Percentiles rank a stretch among this genome's conserved stretches.
These are phyloP conservation scores for Myotis lucifugus DNA, from an alignment of 2,113 vertebrate genomes.

Conservation along the genomic window DNA sequence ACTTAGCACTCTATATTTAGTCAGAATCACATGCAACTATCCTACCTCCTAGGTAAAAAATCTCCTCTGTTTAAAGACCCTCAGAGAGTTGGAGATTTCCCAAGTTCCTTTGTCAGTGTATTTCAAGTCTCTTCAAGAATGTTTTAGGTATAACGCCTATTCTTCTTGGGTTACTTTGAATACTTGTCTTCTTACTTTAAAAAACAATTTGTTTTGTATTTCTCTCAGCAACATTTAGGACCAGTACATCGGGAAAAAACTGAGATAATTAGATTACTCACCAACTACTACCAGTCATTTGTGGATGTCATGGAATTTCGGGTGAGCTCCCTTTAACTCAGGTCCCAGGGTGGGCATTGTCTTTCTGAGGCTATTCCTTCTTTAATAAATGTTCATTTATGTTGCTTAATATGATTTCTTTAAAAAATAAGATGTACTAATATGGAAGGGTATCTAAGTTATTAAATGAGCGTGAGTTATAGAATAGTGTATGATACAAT, in stretches of 20 bases:
- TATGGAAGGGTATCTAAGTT: slow-evolving; percentile 6
- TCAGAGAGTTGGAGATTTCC: not conserved
- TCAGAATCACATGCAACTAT: not conserved
- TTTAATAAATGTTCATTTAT: not conserved
- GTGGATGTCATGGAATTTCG: slow-evolving; percentile 96
- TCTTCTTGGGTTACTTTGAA: slow-evolving; percentile 39
- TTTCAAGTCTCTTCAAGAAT: slow-evolving; percentile 23
- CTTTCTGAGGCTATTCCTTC: not conserved
- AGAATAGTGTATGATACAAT: not conserved
- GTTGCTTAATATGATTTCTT: slow-evolving; percentile 9
- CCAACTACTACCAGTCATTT: slow-evolving; percentile 92
- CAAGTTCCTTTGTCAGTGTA: not conserved
- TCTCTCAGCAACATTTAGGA: slow-evolving; percentile 90
- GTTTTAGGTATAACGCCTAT: not conserved
- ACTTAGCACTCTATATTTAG: not conserved
- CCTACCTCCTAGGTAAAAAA: not conserved
- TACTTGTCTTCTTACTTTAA: not conserved
- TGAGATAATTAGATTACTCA: slow-evolving; percentile 85
- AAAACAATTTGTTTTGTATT: slow-evolving; percentile 41
- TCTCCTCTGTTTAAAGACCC: slow-evolving; percentile 8
- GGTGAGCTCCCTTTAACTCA: slow-evolving; percentile 83
- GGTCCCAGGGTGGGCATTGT: not conserved
- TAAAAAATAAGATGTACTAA: not conserved
- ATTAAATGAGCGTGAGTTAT: slow-evolving; percentile 14
- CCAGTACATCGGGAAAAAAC: slow-evolving; percentile 91